These are phyloP conservation scores for Dicyrtomina minuta DNA, from an alignment of 2,888 invertebrate genomes.

Conservation along the genomic window DNA sequence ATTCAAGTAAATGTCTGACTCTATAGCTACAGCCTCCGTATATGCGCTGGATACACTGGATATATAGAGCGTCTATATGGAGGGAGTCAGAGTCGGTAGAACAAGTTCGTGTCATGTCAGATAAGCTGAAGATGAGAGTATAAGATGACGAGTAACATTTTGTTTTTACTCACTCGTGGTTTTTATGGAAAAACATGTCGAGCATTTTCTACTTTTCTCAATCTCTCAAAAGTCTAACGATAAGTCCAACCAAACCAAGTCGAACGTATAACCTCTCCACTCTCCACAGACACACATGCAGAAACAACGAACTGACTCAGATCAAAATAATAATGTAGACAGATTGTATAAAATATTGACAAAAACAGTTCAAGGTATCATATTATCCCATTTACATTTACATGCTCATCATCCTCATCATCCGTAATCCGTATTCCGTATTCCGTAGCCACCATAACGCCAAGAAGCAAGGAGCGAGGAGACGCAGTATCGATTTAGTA, in stretches of 20 bases:
- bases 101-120: slow-evolving; percentile 29
- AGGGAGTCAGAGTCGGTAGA: background rate
- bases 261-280: no score
- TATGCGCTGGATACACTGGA: no score
- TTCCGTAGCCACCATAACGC: no score
- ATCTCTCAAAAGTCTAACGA: background rate
- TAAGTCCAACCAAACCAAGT: no score
- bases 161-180: slow-evolving; percentile 22
- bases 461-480: background rate
- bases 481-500: slow-evolving; percentile 3
- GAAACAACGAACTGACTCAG: background rate
- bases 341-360: slow-evolving; percentile 2
- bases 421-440: no score
- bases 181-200: slow-evolving; percentile 21
- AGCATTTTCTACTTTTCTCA: slow-evolving; percentile 15
- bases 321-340: background rate
- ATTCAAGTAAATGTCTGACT: background rate
- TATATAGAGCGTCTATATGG: no score
- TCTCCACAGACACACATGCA: background rate
- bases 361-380: slow-evolving; percentile 18
- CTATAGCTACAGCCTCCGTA: background rate
- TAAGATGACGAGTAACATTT: slow-evolving; percentile 7
- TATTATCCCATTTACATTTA: background rate
- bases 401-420: slow-evolving; percentile 3
- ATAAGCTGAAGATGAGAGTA: no score